Conservation (phyloP, 2,888 invertebrate species). For the Drosophila neonasuta region DNA sequence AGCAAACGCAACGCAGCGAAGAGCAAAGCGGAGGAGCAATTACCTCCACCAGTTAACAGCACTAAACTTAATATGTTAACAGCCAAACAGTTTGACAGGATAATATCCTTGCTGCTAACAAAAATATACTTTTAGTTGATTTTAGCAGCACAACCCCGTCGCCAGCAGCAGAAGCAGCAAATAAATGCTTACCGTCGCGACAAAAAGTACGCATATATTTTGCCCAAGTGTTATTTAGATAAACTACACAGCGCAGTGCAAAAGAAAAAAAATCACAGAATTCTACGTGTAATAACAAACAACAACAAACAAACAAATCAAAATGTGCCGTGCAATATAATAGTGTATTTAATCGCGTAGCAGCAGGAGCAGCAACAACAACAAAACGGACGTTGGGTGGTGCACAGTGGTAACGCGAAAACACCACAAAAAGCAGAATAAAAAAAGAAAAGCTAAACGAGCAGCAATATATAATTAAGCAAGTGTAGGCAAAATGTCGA, state of each 20-base stretch:
- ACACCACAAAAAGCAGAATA: slow-evolving; percentile 8
- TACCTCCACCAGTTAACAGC: slow-evolving; percentile 4
- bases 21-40: slow-evolving; percentile 8
- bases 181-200: slow-evolving; percentile 53
- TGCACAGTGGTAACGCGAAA: slow-evolving; percentile 34
- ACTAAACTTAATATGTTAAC: background rate
- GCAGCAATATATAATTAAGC: slow-evolving; percentile 31
- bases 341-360: slow-evolving; percentile 33
- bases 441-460: slow-evolving; percentile 4
- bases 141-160: slow-evolving; percentile 71
- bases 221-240: slow-evolving; percentile 36
- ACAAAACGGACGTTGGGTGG: slow-evolving; percentile 32
- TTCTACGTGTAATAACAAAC: slow-evolving; percentile 40
- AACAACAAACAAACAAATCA: slow-evolving; percentile 31
- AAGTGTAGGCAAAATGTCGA: slow-evolving; percentile 65
- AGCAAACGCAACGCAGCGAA: slow-evolving; percentile 2
- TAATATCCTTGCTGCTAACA: slow-evolving; percentile 48
- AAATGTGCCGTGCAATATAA: slow-evolving; percentile 53
- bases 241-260: slow-evolving; percentile 41
- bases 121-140: slow-evolving; percentile 67
- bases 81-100: slow-evolving; percentile 39
- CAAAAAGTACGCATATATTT: slow-evolving; percentile 45
- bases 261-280: slow-evolving; percentile 15
- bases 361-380: slow-evolving; percentile 36
- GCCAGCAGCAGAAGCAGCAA: slow-evolving; percentile 53